A percentile compares a stretch with the other conserved stretches of the same genome.
phyloP scores from a whole-genome alignment of 2,113 vertebrate genomes.

The Myocastor coypus region DNA sequence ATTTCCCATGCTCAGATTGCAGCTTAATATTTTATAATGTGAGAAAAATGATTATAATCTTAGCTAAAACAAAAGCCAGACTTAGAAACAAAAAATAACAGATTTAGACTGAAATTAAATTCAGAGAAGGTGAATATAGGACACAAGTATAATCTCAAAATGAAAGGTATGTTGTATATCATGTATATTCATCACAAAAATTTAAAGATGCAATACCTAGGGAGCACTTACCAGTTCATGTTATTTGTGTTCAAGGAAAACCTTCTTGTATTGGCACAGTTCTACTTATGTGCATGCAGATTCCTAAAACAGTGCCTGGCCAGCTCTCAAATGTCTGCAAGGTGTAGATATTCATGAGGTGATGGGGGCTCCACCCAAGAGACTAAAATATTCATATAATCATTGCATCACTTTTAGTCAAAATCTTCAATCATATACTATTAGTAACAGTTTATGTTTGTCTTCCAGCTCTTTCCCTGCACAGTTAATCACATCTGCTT shows the following conservation, averaged over 20 bases:
- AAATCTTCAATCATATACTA: neutral
- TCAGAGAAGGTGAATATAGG: neutral
- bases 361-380: neutral
- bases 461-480: conserved; percentile 40
- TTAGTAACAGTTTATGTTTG: neutral
- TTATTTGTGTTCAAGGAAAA: neutral
- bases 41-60: conserved; percentile 41
- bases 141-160: neutral
- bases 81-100: conserved; percentile 61
- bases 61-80: conserved; percentile 34
- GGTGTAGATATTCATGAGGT: neutral
- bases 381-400: neutral
- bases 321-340: neutral
- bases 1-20: neutral
- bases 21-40: neutral
- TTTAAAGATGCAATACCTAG: neutral
- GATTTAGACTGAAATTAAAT: neutral
- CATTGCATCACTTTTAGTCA: neutral
- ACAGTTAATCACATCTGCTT: neutral
- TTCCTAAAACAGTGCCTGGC: neutral
- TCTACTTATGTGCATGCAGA: neutral
- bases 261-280: neutral
- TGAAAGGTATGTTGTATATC: neutral
- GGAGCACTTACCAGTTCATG: neutral
- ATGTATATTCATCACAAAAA: neutral